Conservation (phyloP, 2,888 invertebrate genomes). For the Ferdinandea cuprea region DNA sequence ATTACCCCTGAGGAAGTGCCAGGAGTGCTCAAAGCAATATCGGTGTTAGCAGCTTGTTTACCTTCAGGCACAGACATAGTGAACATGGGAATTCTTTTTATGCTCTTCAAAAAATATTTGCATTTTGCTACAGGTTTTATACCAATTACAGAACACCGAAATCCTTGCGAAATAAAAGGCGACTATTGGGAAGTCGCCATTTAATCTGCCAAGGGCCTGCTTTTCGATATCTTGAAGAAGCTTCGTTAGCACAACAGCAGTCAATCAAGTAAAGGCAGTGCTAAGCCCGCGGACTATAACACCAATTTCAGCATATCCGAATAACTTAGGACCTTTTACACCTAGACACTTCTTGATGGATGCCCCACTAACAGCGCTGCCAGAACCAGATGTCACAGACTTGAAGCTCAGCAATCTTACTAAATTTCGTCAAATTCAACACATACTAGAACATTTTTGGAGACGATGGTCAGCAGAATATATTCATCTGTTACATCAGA, state of each 20-base stretch:
- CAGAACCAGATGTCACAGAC: too few relatives aligned
- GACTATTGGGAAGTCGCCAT: too few relatives aligned
- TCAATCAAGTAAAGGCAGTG: background rate
- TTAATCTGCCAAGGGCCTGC: too few relatives aligned
- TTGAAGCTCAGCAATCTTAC: too few relatives aligned
- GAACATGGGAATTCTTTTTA: conserved; percentile 10
- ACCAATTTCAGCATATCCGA: too few relatives aligned
- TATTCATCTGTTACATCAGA: too few relatives aligned
- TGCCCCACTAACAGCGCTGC: too few relatives aligned
- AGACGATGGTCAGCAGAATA: too few relatives aligned
- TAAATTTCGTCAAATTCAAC: too few relatives aligned
- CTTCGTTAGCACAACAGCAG: background rate
- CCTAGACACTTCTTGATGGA: too few relatives aligned
- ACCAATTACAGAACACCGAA: background rate
- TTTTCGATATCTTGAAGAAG: too few relatives aligned
- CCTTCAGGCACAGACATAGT: background rate
- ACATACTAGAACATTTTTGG: background rate
- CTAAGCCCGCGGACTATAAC: background rate
- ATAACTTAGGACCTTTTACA: too few relatives aligned
- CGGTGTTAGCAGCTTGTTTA: background rate
- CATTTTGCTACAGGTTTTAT: conserved; percentile 15
- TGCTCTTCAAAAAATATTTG: conserved; percentile 16
- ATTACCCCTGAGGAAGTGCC: background rate
- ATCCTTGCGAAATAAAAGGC: background rate
- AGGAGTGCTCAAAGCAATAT: background rate